These are phyloP conservation scores for Odontesthes bonariensis DNA, from an alignment of 2,113 vertebrate species.

Conservation along the genomic window DNA sequence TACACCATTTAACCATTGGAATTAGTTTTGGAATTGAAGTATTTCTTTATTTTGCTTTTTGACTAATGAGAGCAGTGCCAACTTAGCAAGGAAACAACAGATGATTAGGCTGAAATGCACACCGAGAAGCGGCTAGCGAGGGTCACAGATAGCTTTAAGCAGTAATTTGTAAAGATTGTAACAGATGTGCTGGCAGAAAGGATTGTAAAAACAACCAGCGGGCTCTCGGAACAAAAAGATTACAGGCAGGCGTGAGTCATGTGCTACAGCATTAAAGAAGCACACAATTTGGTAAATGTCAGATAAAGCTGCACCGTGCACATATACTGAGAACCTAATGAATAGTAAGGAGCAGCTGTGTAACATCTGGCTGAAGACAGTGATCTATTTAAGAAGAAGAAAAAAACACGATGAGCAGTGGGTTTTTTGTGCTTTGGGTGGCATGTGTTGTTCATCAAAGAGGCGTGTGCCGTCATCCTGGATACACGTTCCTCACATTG, in stretches of 20 bases:
- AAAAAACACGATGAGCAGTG: not conserved
- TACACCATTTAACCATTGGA: not conserved
- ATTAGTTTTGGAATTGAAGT: not conserved
- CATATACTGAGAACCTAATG: not conserved
- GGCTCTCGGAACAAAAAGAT: not conserved
- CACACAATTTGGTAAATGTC: not conserved
- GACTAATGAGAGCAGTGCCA: too few species aligned
- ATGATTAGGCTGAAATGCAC: not conserved
- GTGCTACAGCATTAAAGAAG: not conserved
- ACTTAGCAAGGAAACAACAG: not conserved
- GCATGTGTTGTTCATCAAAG: conserved; percentile 1
- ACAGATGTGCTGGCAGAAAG: not conserved
- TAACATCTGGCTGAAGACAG: conserved; percentile 18
- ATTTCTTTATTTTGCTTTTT: too few species aligned
- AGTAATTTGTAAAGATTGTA: not conserved
- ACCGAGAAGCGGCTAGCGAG: not conserved
- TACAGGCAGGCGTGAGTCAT: not conserved
- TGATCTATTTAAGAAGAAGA: conserved; percentile 1
- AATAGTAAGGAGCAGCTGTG: conserved; percentile 13
- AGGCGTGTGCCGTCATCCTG: not conserved
- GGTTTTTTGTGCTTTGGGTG: not conserved
- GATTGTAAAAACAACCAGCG: not conserved
- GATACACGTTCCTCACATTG: not conserved
- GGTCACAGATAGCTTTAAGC: not conserved
- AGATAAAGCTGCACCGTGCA: not conserved